Base-by-base conservation (phyloP, 2,888 invertebrate genomes). In the Agriopis marginaria region DNA sequence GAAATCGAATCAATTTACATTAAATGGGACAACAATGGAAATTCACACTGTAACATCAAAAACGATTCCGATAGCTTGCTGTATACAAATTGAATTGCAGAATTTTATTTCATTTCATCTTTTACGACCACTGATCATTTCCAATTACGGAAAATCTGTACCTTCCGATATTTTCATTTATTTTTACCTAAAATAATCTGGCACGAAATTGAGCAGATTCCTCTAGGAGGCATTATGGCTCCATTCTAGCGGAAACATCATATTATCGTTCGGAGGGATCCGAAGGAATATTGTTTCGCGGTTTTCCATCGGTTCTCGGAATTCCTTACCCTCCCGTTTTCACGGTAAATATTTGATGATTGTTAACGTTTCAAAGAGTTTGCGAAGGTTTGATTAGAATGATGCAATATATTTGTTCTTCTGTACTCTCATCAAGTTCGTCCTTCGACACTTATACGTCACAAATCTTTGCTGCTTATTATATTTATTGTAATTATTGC, bases 251-350 rank as follows among this genome's bases (percentile, higher is more conserved):
- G 88, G 86, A 89, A 91, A 89, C 86, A 87, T 89, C 85, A 86
- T 87, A 89, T 89, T 88, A 89, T 86, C 86, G 84, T 77, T 60
- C 77, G 79, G 77, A 81, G 79, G 81, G 82, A 83, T 84, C 82
- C 82, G 78, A 75, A 77, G 77, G 83, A 86, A 88, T 86, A 89
- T 90, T 90, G 87, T 89, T 87, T 86, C 84, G 85, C 81, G 87
- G 86, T 86, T 84, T 84, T 80, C 83, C 86, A 86, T 87, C 83
- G 83, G 83, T 86, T 84, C 79, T 78, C 77, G 70, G 75, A 77
- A 79, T 78, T 77, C 78, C 75, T 80, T 79, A 74, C 78, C 66
- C 66, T 53, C 47, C 56, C 72, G 72, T 77, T 80, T 80, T 77
- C 74, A 72, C 72, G 73, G 75, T 75, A 80, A 79, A 78, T 81